A percentile compares a stretch with the other conserved stretches of the same genome.
Evolutionary conservation across 2,113 vertebrate species (phyloP).

Genomic region (Morone chrysops): DNA sequence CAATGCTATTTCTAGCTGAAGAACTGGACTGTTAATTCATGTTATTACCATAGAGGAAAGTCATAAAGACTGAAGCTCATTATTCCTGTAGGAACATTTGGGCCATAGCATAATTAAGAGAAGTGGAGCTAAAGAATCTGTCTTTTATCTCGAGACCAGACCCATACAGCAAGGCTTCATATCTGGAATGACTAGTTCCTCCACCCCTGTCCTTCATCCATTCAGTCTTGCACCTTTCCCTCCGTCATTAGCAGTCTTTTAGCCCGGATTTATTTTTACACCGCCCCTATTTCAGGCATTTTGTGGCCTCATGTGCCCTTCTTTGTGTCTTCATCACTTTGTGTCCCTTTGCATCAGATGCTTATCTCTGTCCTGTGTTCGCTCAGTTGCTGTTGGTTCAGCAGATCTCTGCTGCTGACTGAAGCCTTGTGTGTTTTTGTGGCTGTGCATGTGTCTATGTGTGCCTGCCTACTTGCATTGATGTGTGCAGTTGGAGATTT

Average conservation of each 20-base stretch:
- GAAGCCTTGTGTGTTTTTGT: slow-evolving; percentile 56
- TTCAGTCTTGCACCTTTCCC: not conserved
- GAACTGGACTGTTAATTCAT: slow-evolving; percentile 57
- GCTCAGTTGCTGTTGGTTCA: slow-evolving; percentile 66
- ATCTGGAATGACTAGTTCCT: slow-evolving; percentile 19
- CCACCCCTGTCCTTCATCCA: not conserved
- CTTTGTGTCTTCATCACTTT: slow-evolving; percentile 36
- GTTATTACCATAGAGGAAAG: slow-evolving; percentile 52
- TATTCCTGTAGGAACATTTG: slow-evolving; percentile 45
- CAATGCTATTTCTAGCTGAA: slow-evolving; percentile 52
- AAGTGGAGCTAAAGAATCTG: slow-evolving; percentile 32
- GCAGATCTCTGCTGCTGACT: slow-evolving; percentile 75
- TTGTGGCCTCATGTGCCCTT: not conserved
- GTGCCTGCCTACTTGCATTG: slow-evolving; percentile 35
- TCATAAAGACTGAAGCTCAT: slow-evolving; percentile 53
- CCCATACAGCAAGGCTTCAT: not conserved
- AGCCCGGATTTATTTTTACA: slow-evolving; percentile 47
- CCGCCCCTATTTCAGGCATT: slow-evolving; percentile 11
- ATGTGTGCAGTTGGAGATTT: slow-evolving; percentile 32
- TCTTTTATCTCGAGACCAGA: slow-evolving; percentile 34
- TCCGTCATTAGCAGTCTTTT: slow-evolving; percentile 16
- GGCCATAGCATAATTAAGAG: slow-evolving; percentile 38
- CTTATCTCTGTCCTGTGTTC: slow-evolving; percentile 59
- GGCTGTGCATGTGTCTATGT: not conserved
- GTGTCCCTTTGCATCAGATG: slow-evolving; percentile 51